Conservation (phyloP, 2,888 invertebrate species). For the Tetragonula carbonaria region DNA sequence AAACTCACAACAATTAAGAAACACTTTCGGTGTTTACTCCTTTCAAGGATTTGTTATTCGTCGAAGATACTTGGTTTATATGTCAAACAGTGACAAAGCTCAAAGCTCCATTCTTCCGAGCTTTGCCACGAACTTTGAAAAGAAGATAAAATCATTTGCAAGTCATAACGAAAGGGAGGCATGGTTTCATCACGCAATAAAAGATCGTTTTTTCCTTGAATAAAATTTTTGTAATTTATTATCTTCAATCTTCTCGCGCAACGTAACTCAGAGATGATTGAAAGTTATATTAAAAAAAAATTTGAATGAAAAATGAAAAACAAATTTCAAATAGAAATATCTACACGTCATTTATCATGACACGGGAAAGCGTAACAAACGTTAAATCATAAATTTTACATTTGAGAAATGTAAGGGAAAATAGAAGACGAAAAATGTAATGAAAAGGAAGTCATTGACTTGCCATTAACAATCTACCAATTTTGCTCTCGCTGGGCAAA, state of each 20-base stretch:
- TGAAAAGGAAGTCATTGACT: slow-evolving; percentile 1
- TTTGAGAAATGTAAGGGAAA: not conserved
- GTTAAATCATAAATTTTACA: not conserved
- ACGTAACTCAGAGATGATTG: too few relatives aligned
- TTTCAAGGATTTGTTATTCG: slow-evolving; percentile 20
- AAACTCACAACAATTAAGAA: slow-evolving; percentile 36
- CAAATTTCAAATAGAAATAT: not conserved
- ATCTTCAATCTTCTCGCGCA: too few relatives aligned
- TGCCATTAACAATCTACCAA: slow-evolving; percentile 25
- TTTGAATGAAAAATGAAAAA: too few relatives aligned
- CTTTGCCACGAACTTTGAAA: not conserved
- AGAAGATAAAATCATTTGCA: not conserved
- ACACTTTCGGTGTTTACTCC: slow-evolving; percentile 28
- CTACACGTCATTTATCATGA: not conserved
- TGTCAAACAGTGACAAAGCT: not conserved
- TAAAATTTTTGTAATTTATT: too few relatives aligned
- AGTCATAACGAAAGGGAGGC: not conserved
- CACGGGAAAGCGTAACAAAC: not conserved
- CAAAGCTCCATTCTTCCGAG: not conserved
- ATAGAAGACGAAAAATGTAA: not conserved
- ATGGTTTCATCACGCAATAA: too few relatives aligned
- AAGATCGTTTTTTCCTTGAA: too few relatives aligned
- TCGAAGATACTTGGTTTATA: slow-evolving; percentile 19
- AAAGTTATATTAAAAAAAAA: too few relatives aligned
- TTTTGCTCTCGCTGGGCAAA: slow-evolving; percentile 8